Percentiles rank a stretch among this genome's conserved stretches.
These are phyloP conservation scores for Dorcus parallelipipedus DNA, from an alignment of 2,888 invertebrate genomes.

Conservation along the genomic window DNA sequence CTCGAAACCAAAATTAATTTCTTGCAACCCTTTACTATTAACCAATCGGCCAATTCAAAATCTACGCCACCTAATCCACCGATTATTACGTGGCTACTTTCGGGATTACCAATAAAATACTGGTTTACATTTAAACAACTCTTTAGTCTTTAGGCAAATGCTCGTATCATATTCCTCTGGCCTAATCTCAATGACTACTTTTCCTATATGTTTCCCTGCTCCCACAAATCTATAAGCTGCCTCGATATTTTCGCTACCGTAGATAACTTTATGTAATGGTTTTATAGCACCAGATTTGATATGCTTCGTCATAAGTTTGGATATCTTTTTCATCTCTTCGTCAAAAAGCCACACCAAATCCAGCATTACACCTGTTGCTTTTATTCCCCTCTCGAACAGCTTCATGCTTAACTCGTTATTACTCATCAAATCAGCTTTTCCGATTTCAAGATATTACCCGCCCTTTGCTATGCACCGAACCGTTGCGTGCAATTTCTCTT, in stretches of 20 bases:
- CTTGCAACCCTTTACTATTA: slow-evolving; percentile 76
- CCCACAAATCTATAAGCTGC: slow-evolving; percentile 66
- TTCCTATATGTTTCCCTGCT: slow-evolving; percentile 78
- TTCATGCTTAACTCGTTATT: slow-evolving; percentile 65
- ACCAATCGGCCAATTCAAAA: slow-evolving; percentile 82
- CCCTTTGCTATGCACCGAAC: slow-evolving; percentile 56
- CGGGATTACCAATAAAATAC: slow-evolving; percentile 21
- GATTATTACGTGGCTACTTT: slow-evolving; percentile 51
- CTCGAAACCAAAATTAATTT: slow-evolving; percentile 79
- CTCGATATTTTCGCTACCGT: slow-evolving; percentile 64
- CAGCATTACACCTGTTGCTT: slow-evolving; percentile 70
- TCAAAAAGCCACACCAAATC: slow-evolving; percentile 46
- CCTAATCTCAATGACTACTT: slow-evolving; percentile 53
- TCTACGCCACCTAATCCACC: slow-evolving; percentile 92
- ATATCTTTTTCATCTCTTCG: slow-evolving; percentile 43
- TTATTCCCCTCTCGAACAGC: slow-evolving; percentile 48
- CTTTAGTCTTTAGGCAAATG: background rate
- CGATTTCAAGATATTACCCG: slow-evolving; percentile 79
- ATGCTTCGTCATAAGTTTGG: slow-evolving; percentile 48
- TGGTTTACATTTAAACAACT: slow-evolving; percentile 13
- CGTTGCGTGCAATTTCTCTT: slow-evolving; percentile 78
- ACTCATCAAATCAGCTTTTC: slow-evolving; percentile 72
- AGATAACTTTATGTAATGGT: slow-evolving; percentile 65
- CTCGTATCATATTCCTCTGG: slow-evolving; percentile 28
- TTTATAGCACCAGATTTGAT: slow-evolving; percentile 57